Base-by-base conservation (phyloP, 2,797 vertebrate species). In the Loriculus beryllinus region DNA sequence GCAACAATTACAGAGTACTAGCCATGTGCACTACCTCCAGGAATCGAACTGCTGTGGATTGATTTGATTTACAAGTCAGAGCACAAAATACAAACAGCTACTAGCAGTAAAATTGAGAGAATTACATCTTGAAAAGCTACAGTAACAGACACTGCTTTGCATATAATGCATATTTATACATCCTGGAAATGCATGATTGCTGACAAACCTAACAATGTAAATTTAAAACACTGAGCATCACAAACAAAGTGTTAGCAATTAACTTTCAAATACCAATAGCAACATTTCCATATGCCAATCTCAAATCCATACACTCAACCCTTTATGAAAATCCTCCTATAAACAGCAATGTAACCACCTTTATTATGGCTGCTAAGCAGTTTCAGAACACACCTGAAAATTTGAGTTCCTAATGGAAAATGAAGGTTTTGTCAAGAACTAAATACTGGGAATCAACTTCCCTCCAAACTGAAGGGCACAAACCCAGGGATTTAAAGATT, bases 171-270 rank as follows among this genome's bases (percentile, higher is more conserved):
- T 95, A 95, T 96, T 95, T 88, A 95, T 92, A 80, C 29, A 78
- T 10, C 89, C 82, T 72, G 81, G 78, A 96, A 95, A 89, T 52
- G 67, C 56, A 86, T 49, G 65, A 86, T 60, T 93, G 83, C 92
- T 94, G 90, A 95, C 91, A 94, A 92, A 92, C 72, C 78, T 92
- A 94, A 96, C 92, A 82, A 91, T 85, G 92, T 60, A 88, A 93
- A 95, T 95, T 96, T 96, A 95, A 94, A 91, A 85, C 81, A 91
- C 12, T 33, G 62, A 85, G 57, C 52, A 92, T 57, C 75, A 78
- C 82, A 86, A 95, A 89, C 90, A 92, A 82, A 82, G 49, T 42
- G 57, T 45, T 76, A 54, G 86, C 89, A 91, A 94, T 96, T 95
- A 94, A 80, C 76, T 94, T 93, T 82, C 72, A 86, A 83, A 92